Evolutionary conservation across 2,888 invertebrate genomes (phyloP), one percentile per base, ranked within the genome.

Genomic region (Pterostichus niger): DNA sequence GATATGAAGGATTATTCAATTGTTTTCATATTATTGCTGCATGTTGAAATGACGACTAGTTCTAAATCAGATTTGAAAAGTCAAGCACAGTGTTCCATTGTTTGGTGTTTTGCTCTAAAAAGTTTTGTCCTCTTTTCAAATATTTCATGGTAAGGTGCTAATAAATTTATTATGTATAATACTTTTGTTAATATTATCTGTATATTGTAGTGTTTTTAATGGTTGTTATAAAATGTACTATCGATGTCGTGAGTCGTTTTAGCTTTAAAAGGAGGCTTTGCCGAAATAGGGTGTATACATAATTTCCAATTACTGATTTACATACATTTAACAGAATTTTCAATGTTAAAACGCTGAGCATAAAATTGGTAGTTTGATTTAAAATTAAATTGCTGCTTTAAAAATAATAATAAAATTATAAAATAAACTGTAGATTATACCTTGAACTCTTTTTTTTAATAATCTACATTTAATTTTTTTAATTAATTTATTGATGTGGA

Each of bases 141-240:
- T 80, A 68, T 80, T 59, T 82, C 59, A 82, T 75, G 81, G 81
- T 81, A 81, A 81, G 82, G 82, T 82, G 82, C 82, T 82, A 82
- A 82, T 49, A 80, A 46, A 64, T 40, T 49, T 10, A 46, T 15
- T 35, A 49, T 64, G 64, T 79, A 46, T 49, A 15, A 79, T 80
- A 71, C 49, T 80, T 80, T 80, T 80, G 75, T 82, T 56, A 61
- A 61, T 73, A 73, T 54, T 61, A 49, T 82, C 61, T 82, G 82
- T 82, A 82, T 56, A 82, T 75, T 82, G 82, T 82, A 82, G 82
- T 82, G 82, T 82, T 82, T 82, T 82, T 82, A 82, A 82, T 82
- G 82, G 82, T 82, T 82, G 81, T 81, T 81, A 71, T 73, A 78
- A 61, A 79, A 61, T 79, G 35, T 75, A 82, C 71, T 75, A 75